phyloP scores from a whole-genome alignment of 1,140 invertebrate species.

The Leucophenga varia region DNA sequence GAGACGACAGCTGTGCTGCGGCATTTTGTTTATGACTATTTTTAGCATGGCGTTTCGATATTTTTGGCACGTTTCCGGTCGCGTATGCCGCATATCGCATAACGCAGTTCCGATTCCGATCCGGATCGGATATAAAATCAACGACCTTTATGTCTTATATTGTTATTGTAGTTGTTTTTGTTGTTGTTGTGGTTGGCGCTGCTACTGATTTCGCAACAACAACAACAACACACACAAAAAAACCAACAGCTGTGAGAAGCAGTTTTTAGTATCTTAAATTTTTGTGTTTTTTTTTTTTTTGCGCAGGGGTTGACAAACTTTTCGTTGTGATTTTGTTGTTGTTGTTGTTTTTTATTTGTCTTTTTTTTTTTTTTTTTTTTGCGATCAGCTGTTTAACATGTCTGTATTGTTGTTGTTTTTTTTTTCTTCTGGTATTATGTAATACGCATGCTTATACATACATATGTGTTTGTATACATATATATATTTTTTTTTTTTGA shows the following conservation, averaged over 20 bases:
- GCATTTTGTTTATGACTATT: conserved; percentile 19
- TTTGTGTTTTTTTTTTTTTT: conserved; percentile 12
- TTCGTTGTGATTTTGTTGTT: conserved; percentile 4
- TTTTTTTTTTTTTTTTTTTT: conserved; percentile 7
- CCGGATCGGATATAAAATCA: too few species aligned
- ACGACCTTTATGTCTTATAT: conserved; percentile 29
- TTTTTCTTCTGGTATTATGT: conserved; percentile 46
- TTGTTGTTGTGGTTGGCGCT: conserved; percentile 11
- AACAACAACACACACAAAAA: too few species aligned
- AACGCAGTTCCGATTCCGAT: too few species aligned
- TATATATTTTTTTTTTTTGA: conserved; percentile 8
- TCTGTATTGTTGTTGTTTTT: conserved; percentile 12
- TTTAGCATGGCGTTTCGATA: conserved; percentile 37
- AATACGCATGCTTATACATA: too few species aligned
- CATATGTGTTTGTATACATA: conserved; percentile 3
- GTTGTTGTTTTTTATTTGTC: conserved; percentile 13
- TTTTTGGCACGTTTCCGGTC: conserved; percentile 49
- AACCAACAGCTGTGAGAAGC: too few species aligned
- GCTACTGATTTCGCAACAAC: conserved; percentile 30
- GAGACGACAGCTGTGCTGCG: too few species aligned
- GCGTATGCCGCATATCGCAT: neutral
- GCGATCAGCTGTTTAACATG: conserved; percentile 23
- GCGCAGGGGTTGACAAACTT: conserved; percentile 27
- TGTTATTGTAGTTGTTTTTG: conserved; percentile 12
- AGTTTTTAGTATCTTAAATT: too few species aligned